These are phyloP conservation scores for Iguana delicatissima DNA, from an alignment of 2,797 vertebrate genomes.

Conservation along the genomic window DNA sequence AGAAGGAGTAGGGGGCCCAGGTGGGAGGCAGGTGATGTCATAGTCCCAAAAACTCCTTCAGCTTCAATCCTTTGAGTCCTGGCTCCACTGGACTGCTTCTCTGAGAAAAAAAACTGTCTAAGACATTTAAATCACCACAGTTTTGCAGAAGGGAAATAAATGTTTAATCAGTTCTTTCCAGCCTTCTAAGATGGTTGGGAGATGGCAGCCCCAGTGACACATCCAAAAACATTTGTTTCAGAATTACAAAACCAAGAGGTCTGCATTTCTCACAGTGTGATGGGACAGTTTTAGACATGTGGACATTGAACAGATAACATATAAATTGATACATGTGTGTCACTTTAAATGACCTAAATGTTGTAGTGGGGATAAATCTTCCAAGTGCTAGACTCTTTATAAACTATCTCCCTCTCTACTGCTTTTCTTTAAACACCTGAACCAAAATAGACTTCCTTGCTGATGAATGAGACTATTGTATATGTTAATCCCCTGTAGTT, in stretches of 20 bases:
- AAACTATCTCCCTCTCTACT: neutral
- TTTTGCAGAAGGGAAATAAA: neutral
- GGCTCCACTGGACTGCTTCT: neutral
- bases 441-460: neutral
- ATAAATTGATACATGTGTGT: neutral
- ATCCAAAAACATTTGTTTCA: neutral
- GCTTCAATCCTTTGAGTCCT: no score
- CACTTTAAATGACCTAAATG: conserved; percentile 40
- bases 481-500: conserved; percentile 30
- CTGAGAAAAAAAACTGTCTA: neutral
- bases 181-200: neutral
- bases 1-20: no score
- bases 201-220: neutral
- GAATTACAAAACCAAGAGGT: neutral
- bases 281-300: neutral
- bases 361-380: conserved; percentile 44
- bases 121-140: neutral
- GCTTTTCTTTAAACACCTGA: conserved; percentile 11
- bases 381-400: fast-evolving
- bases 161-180: neutral
- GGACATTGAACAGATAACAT: conserved; percentile 3
- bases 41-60: no score
- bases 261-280: neutral
- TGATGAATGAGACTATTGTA: neutral
- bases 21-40: no score